Evolutionary conservation across 2,888 invertebrate genomes (phyloP), one percentile per base, ranked within the genome.

Genomic region (Tipula confusa): DNA sequence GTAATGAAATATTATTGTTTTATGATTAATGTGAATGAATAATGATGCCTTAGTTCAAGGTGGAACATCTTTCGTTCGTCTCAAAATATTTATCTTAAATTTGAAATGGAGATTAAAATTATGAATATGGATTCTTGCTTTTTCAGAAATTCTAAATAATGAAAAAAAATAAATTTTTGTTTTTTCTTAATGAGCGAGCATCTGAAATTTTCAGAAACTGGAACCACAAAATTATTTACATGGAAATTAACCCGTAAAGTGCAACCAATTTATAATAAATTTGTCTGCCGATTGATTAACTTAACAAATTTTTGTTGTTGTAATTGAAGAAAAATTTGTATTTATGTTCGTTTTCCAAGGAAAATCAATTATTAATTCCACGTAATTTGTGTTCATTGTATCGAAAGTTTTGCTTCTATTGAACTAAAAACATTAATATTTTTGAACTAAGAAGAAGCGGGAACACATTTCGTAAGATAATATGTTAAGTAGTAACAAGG

Each of bases 1-100:
- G 24, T 64, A n/a, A n/a, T n/a, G n/a, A n/a, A n/a, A n/a, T n/a
- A n/a, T 64, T 64, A 64, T 64, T 64, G 64, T 64, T 64, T 64
- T 64, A 64, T 64, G 64, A 64, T 64, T 64, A 64, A 64, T 64
- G 64, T 24, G 64, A 64, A 64, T 64, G 64, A 64, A 64, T 64
- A 64, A 64, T 24, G 64, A 64, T 24, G 64, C 24, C 24, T 64
- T 9, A 64, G 64, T 64, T 64, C 64, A 64, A 64, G 64, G 64
- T 64, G 64, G 64, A 64, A 64, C 64, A 64, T 9, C 64, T 1
- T 24, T 64, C 64, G 64, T 64, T 64, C 64, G 64, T 64, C 64
- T 64, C 64, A 64, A n/a, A n/a, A n/a, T 64, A 64, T 64, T 64
- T 64, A 43, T 43, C 3, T 43, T 6, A 24, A 64, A 64, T 64